Evolutionary conservation across 2,113 vertebrate species (phyloP), one percentile per base, ranked within the genome.

Genomic region (Puffinus mauretanicus): DNA sequence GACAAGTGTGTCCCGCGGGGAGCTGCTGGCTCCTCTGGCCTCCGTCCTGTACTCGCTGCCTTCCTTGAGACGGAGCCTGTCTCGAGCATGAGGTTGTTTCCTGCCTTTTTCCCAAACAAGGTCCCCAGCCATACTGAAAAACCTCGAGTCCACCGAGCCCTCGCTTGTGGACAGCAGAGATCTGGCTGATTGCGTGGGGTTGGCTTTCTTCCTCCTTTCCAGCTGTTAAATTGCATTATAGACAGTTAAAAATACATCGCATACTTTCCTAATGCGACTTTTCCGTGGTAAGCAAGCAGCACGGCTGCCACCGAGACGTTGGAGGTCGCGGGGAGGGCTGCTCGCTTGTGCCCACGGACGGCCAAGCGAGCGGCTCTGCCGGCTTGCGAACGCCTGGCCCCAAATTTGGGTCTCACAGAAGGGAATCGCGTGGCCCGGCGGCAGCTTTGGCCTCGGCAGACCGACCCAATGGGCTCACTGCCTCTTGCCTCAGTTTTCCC

Each of bases 191-290:
- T 73, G 78, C 82, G 34, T 2, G 57, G 87, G 61, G 52, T 40
- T 96, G 89, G 94, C 62, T 34, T 69, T 54, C 75, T 64, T 96
- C 85, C 94, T 91, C 64, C 58, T 57, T 92, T 92, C 95, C 94
- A 97, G 95, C 89, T 96, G 95, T 86, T 96, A 91, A 96, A 95
- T 82, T 91, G 83, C 91, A 96, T 94, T 95, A 93, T 30, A 67
- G 94, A 54, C 78, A 70, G 86, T 96, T 97, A 91, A 96, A 96
- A 97, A 97, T 94, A 95, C 92, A 94, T 76, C 34, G 14, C 95
- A 93, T 93, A 92, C 77, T 95, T 96, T 97, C 96, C 96, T 92
- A 96, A 94, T 77, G 91, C n/a, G 92, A 67, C 95, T 93, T 75
- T 90, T 93, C 88, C 16, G 1, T 91, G 88, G 92, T 34, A 83